Conservation (phyloP, 2,888 invertebrate species). For the Diplazon laetatorius region DNA sequence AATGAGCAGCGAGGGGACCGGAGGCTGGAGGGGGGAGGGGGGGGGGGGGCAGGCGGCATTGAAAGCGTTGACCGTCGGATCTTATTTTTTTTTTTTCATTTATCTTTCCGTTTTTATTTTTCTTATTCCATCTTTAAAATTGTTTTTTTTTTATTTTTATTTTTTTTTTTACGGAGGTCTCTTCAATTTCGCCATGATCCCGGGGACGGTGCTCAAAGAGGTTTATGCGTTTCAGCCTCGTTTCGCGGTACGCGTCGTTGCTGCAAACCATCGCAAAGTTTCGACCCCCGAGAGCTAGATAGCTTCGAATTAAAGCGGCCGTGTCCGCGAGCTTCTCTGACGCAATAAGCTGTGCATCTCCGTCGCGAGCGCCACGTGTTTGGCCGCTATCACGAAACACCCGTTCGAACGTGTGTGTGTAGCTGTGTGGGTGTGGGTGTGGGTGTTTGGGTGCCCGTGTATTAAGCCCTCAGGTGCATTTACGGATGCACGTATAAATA, state of each 20-base stretch:
- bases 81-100: neutral
- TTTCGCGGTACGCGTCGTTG: constrained; percentile 7
- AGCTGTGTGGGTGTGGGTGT: neutral
- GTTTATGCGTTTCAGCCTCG: constrained; percentile 13
- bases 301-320: constrained; percentile 44
- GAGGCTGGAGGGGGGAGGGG: too few species aligned
- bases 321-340: constrained; percentile 32
- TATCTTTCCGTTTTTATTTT: too few species aligned
- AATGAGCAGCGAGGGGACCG: too few species aligned
- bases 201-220: neutral
- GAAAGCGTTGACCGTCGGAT: neutral
- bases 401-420: neutral
- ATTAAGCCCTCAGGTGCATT: constrained; percentile 2
- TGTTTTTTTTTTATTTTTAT: too few species aligned
- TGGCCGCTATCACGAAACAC: constrained; percentile 24
- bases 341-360: constrained; percentile 33
- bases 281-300: constrained; percentile 17
- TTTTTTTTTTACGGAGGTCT: too few species aligned
- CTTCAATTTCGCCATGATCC: constrained; percentile 13
- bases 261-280: constrained; percentile 37
- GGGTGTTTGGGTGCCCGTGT: neutral
- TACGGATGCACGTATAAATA: constrained; percentile 3
- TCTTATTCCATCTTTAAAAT: too few species aligned
- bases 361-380: constrained; percentile 34
- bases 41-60: neutral